Base-by-base conservation (phyloP, 2,888 invertebrate species). In the Drosophila nr. perissopoda region DNA sequence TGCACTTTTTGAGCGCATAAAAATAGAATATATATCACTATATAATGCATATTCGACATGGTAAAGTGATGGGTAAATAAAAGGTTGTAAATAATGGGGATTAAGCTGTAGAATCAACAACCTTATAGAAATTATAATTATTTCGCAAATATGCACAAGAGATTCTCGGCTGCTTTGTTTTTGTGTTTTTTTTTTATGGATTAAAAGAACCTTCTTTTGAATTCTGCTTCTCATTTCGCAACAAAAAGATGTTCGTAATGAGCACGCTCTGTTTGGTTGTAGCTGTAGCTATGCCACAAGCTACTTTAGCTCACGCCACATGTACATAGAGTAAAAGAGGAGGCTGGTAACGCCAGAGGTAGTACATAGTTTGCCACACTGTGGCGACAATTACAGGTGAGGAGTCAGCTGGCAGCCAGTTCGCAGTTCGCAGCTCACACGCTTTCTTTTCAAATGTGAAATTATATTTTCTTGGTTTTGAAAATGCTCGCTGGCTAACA, bases 391-490 rank as follows among this genome's bases (percentile, higher is more conserved):
- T 74, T 65, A 54, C 69, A 61, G 62, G 33, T 68, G 72, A 68
- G 77, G 72, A 25, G 45, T 21, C 52, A 66, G 58, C 53, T 60
- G 33, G 48, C 73, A 42, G 76, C 18, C 34, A 34, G 40, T 63
- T 68, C 72, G 69, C 45, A 59, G 65, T 51, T 53, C 33, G 61
- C 75, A 58, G 21, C 70, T 80, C 87, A 69, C 85, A 89, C 89
- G 89, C 85, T 86, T 86, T 89, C 89, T 84, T 87, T 85, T 87
- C 69, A 73, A 69, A 77, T 75, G 81, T 70, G 73, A 78, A 73
- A 76, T 54, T 60, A 48, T 69, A 65, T 58, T 69, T 69, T 49
- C 72, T 68, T 70, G 18, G 45, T 70, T 73, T 69, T 64, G 0
- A 33, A 78, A 73, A 73, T 69, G 69, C 59, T 54, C 42, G 68